These are phyloP conservation scores for Ischnus inquisitorius DNA, from an alignment of 2,888 invertebrate species.

Conservation along the genomic window DNA sequence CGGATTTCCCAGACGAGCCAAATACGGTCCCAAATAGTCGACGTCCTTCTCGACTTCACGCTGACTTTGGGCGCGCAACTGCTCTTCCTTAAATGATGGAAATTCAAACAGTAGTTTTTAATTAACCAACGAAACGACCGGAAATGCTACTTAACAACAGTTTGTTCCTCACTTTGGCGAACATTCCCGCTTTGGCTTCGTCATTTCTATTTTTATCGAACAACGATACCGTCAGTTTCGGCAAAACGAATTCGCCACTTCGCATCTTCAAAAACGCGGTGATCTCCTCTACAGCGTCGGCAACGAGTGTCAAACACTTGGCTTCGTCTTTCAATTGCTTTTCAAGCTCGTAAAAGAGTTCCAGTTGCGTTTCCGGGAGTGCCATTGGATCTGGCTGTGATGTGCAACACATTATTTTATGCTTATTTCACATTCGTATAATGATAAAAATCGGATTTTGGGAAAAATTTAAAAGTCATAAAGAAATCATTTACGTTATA, in stretches of 20 bases:
- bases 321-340: conserved; percentile 89
- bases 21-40: conserved; percentile 89
- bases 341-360: conserved; percentile 89
- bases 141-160: neutral
- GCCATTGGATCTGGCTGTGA: conserved; percentile 88
- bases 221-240: conserved; percentile 86
- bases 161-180: conserved; percentile 85
- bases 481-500: conserved; percentile 87
- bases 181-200: conserved; percentile 86
- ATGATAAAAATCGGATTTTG: neutral
- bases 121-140: no score
- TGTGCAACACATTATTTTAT: conserved; percentile 3
- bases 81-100: conserved; percentile 84
- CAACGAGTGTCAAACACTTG: conserved; percentile 86
- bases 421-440: neutral
- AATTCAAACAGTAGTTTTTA: neutral
- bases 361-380: conserved; percentile 87
- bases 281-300: conserved; percentile 86
- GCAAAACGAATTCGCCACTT: conserved; percentile 85
- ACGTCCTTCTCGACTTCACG: conserved; percentile 89
- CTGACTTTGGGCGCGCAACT: conserved; percentile 86
- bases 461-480: neutral
- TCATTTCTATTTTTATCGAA: conserved; percentile 87
- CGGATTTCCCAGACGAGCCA: conserved; percentile 87
- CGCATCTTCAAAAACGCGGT: conserved; percentile 85